Percentiles rank a stretch among this genome's conserved stretches.
Evolutionary conservation across 2,888 invertebrate species (phyloP).

Genomic region (Seira sanloemensis): DNA sequence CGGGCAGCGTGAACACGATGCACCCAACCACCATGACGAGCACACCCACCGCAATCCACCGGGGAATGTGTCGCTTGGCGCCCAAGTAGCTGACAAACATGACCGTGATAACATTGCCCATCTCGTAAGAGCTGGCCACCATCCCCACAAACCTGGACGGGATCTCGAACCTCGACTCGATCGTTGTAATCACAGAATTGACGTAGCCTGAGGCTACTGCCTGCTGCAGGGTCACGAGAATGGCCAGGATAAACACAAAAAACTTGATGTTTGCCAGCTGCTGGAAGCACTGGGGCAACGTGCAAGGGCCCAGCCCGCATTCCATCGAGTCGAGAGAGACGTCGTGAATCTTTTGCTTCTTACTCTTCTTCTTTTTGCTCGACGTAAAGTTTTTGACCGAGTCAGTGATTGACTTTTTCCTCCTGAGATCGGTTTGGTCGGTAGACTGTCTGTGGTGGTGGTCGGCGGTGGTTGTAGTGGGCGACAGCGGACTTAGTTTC

Average conservation of each 20-base stretch:
- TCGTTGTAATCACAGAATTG: slow-evolving; percentile 96
- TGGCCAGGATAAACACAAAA: slow-evolving; percentile 91
- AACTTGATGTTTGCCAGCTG: slow-evolving; percentile 91
- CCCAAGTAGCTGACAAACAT: slow-evolving; percentile 97
- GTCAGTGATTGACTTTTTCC: slow-evolving; percentile 46
- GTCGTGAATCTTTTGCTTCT: slow-evolving; percentile 31
- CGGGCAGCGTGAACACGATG: slow-evolving; percentile 93
- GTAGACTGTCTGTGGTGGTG: no score
- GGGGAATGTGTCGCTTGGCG: slow-evolving; percentile 92
- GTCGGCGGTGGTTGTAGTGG: neutral
- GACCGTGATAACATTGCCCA: slow-evolving; percentile 95
- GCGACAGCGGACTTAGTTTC: slow-evolving; percentile 61
- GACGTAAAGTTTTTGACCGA: slow-evolving; percentile 28
- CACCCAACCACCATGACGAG: slow-evolving; percentile 96
- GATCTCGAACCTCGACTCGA: slow-evolving; percentile 94
- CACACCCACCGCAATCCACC: slow-evolving; percentile 93
- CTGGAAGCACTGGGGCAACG: slow-evolving; percentile 87
- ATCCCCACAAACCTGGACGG: slow-evolving; percentile 94
- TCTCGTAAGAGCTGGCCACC: slow-evolving; percentile 95
- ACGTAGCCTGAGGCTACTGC: slow-evolving; percentile 94
- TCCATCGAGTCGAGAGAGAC: slow-evolving; percentile 81
- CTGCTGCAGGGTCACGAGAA: slow-evolving; percentile 93
- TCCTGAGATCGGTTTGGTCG: slow-evolving; percentile 45
- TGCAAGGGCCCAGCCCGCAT: slow-evolving; percentile 91
- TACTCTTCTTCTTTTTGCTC: slow-evolving; percentile 7